Evolutionary conservation across 2,797 vertebrate species (phyloP).

Genomic region (Clarias pachynema): DNA sequence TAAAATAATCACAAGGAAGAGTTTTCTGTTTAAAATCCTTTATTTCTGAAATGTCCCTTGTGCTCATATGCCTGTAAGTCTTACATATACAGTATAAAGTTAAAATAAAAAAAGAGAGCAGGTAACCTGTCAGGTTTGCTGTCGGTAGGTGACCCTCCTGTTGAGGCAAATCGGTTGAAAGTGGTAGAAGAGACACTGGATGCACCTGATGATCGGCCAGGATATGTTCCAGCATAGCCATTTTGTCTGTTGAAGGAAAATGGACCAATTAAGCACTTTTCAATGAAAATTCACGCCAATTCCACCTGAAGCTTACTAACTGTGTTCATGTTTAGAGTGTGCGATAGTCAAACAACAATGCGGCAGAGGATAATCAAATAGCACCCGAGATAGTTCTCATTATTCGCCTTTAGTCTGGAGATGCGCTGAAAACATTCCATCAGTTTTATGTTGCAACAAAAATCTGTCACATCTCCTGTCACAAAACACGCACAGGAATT

Average conservation of each 20-base stretch:
- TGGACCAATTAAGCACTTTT: constrained; percentile 31
- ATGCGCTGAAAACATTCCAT: constrained; percentile 2
- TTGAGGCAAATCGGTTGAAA: constrained; percentile 66
- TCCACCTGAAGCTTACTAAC: not conserved
- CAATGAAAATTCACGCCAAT: not conserved
- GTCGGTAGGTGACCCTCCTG: constrained; percentile 74
- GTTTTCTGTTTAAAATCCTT: not conserved
- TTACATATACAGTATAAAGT: not conserved
- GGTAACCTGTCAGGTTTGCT: constrained; percentile 83
- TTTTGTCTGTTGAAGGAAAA: constrained; percentile 73
- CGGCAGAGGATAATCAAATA: not conserved
- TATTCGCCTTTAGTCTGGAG: not conserved
- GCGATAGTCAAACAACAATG: not conserved
- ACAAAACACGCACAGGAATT: not conserved
- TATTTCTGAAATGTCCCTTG: not conserved
- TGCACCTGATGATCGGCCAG: constrained; percentile 69
- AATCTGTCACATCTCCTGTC: constrained; percentile 2
- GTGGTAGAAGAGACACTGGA: constrained; percentile 71
- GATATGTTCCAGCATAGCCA: constrained; percentile 73
- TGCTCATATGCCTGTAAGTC: not conserved
- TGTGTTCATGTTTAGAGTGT: not conserved
- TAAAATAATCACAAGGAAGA: not conserved
- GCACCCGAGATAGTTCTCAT: not conserved
- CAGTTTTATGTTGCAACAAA: constrained; percentile 7
- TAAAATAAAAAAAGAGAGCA: not conserved